Evolutionary conservation across 2,113 vertebrate genomes (phyloP), one percentile per base, ranked within the genome.

Genomic region (Phyllopteryx taeniolatus): DNA sequence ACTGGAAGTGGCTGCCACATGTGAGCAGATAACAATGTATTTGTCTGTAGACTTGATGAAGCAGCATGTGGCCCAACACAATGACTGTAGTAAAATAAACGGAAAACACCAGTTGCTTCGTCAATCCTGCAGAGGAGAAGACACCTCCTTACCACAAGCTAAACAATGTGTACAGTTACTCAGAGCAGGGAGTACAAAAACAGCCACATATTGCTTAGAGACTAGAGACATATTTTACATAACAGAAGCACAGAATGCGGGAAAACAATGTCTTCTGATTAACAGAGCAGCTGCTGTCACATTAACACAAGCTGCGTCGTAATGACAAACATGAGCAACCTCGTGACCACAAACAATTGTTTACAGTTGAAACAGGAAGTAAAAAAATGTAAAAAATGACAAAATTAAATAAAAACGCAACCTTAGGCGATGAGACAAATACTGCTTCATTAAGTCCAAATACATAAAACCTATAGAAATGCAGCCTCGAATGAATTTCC

Each of bases 1-100:
- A 74, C 81, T 80, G 74, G 66, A 79, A 81, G 74, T 74, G 78
- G 74, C 77, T 75, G 73, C 79, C 76, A 71, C 71, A 31, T 79
- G 83, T 76, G 79, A 59, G 59, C 42, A 64, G 53, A 74, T 47
- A 67, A 59, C 17, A 27, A 53, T 61, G 76, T 64, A 68, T 68
- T 71, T 78, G 70, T 75, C 69, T 22, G 22, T 56, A 22, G 53
- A n/a, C 8, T 56, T 56, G 53, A 20, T 22, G 53, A 56, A 9
- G 8, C 62, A 44, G 62, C 35, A 17, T 19, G 62, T 43, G 62
- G 42, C 19, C 6, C 31, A 39, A 39, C 31, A 63, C 14, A 39
- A 39, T 9, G 53, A 22, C 53, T 56, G n/a, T 1, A 10, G 19
- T 5, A 22, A 51, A 51, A 51, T 51, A 7, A 51, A 17, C 49